phyloP scores from a whole-genome alignment of 2,888 invertebrate genomes.

The Zaprionus bogoriensis region DNA sequence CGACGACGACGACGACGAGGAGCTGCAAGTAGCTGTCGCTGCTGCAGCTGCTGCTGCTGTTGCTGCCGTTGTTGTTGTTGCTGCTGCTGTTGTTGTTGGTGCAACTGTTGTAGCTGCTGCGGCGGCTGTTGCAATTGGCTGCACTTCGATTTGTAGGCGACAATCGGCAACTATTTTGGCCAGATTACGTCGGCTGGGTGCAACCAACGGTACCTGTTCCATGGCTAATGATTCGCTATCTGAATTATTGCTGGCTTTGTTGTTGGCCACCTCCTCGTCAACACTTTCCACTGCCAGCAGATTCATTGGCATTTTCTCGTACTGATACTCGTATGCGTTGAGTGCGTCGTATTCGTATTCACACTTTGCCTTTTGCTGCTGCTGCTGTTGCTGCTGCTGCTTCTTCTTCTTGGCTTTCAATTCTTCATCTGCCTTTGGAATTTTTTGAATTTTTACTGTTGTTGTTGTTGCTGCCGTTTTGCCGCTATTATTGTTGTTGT shows the following conservation, averaged over 20 bases:
- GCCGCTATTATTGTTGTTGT: constrained; percentile 18
- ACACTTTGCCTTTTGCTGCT: constrained; percentile 58
- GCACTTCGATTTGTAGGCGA: constrained; percentile 71
- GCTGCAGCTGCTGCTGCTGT: constrained; percentile 24
- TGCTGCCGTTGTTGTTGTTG: constrained; percentile 22
- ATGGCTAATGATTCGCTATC: constrained; percentile 61
- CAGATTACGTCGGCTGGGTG: constrained; percentile 60
- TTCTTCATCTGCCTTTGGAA: constrained; percentile 76
- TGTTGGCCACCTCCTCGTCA: constrained; percentile 21
- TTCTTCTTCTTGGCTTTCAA: constrained; percentile 62
- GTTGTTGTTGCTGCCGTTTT: constrained; percentile 24
- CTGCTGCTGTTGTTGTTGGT: constrained; percentile 10
- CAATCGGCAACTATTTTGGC: constrained; percentile 74
- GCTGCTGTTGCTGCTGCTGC: constrained; percentile 12
- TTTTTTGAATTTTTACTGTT: constrained; percentile 71
- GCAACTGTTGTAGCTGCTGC: constrained; percentile 12
- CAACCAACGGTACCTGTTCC: constrained; percentile 75
- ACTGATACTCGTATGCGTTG: constrained; percentile 11
- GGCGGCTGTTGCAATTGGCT: constrained; percentile 37
- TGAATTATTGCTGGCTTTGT: constrained; percentile 35
- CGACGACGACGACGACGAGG: constrained; percentile 18
- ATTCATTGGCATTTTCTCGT: constrained; percentile 74
- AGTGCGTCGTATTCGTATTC: constrained; percentile 55
- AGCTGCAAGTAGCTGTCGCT: constrained; percentile 25
- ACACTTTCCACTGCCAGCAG: constrained; percentile 67